Conservation (phyloP, 2,113 vertebrate species). For the Nipponia nippon region DNA sequence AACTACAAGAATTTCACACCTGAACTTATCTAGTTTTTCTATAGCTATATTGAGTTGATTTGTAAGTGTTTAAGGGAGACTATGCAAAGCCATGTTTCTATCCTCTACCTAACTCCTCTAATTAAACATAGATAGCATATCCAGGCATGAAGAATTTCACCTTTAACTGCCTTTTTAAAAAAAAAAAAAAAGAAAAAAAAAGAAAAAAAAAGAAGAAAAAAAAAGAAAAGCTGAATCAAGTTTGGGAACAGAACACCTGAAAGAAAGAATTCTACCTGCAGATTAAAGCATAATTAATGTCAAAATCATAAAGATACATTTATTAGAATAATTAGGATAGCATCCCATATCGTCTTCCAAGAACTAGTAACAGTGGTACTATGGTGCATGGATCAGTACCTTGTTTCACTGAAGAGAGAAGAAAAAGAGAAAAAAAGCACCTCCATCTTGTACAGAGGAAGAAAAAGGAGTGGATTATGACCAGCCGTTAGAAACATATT, state of each 20-base stretch:
- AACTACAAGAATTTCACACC: not conserved
- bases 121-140: not conserved
- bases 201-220: not conserved
- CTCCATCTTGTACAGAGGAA: not conserved
- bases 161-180: not conserved
- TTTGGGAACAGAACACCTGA: not conserved
- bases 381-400: not conserved
- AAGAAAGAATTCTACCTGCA: not conserved
- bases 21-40: not conserved
- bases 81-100: not conserved
- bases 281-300: not conserved
- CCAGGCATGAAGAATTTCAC: not conserved
- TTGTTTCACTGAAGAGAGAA: not conserved
- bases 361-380: not conserved
- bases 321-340: not conserved
- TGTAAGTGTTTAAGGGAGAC: not conserved
- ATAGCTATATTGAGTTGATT: rapidly evolving
- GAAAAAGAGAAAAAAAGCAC: not conserved
- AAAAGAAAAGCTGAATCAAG: not conserved
- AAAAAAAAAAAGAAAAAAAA: too few relatives aligned
- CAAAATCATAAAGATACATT: not conserved
- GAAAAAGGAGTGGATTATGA: not conserved
- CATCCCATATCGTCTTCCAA: not conserved
- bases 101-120: not conserved
- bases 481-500: conserved; percentile 29